A percentile compares a stretch with the other conserved stretches of the same genome.
Conservation (phyloP, 2,113 vertebrate genomes). For the Phocoena sinus region DNA sequence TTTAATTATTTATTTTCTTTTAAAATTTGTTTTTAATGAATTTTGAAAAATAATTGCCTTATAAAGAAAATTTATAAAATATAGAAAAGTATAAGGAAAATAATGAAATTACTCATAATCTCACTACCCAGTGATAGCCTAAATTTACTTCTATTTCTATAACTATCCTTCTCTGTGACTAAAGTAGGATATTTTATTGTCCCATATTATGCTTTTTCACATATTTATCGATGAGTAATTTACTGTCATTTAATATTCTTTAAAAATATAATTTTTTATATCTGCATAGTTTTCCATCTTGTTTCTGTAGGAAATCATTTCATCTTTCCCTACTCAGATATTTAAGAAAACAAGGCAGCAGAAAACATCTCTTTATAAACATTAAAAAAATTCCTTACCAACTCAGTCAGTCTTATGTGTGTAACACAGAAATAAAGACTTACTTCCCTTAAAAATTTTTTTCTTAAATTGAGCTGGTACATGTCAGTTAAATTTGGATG, state of each 20-base stretch:
- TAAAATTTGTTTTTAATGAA: neutral
- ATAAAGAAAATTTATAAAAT: neutral
- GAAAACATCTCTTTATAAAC: neutral
- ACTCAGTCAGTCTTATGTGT: neutral
- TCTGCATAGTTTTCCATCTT: neutral
- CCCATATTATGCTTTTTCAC: neutral
- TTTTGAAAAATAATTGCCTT: neutral
- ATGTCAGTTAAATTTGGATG: neutral
- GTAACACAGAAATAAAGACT: neutral
- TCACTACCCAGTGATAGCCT: rapidly evolving
- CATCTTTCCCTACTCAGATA: neutral
- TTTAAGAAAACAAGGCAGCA: neutral
- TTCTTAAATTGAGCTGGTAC: neutral
- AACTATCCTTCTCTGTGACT: neutral
- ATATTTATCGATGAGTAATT: neutral
- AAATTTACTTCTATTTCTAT: neutral
- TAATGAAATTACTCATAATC: neutral
- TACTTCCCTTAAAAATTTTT: neutral
- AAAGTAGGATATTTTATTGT: neutral
- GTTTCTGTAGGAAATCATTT: neutral
- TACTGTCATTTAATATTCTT: neutral
- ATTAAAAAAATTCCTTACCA: neutral
- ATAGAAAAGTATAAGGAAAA: neutral
- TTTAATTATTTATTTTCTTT: neutral
- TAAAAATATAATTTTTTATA: neutral